Base-by-base conservation (phyloP, 2,113 vertebrate genomes). In the Crotalus viridis region DNA sequence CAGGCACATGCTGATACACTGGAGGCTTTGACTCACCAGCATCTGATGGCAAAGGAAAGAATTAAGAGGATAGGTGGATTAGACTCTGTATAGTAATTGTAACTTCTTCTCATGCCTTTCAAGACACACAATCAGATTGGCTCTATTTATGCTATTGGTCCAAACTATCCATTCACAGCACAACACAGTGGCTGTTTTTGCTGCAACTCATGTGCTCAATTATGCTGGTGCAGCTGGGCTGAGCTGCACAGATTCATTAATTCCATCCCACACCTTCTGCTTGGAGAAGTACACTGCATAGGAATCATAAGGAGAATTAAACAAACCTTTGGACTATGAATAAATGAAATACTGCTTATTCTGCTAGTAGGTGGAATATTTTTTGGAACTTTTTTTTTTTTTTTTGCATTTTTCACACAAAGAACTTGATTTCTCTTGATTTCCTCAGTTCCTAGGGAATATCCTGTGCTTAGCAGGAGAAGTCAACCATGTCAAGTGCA, bases 1-100 rank as follows among this genome's bases (percentile, higher is more conserved):
- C 98, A 3, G 98, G 98, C 43, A 99, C 98, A 0, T 99, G 99
- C 93, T 99, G 99, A 97, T 99, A 99, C 88, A 98, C 97, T 1
- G 99, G 99, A 4, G 98, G 98, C 97, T 98, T 98, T 96, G 98
- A 98, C 94, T 99, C 99, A 81, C 98, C 98, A 0, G 98, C 55
- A 0, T 99, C 99, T 99, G 94, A 88, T 94, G 89, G 94, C 15
- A 17, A 81, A 92, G 90, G n/a, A n/a, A 26, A 57, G 54, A 91
- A 89, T 89, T 69, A 39, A 91, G 10, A 33, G 1, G 51, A 39
- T 21, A 2, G 52, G 52, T 19, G 26, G 51, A 55, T 28, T 51
- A 33, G 5, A n/a, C 15, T 51, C 87, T 8, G 19, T 8, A 55
- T 17, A 87, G 86, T n/a, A 87, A 55, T 89, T 54, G 19, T 21